phyloP scores from a whole-genome alignment of 2,888 invertebrate species.

The Agriopis aurantiaria region DNA sequence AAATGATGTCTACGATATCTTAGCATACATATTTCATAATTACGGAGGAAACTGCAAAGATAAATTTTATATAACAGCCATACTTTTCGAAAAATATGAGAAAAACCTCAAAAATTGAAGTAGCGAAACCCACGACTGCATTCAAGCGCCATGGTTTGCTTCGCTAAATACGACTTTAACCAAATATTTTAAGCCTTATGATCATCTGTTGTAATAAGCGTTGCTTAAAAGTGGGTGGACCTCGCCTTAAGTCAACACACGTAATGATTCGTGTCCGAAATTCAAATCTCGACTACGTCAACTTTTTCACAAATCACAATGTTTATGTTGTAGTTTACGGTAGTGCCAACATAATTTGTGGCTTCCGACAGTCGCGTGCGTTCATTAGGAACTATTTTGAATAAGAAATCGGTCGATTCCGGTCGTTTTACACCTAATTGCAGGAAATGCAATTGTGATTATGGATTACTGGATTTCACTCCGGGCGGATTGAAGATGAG shows the following conservation, averaged over 20 bases:
- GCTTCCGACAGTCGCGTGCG: constrained; percentile 71
- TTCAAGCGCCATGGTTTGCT: too few relatives aligned
- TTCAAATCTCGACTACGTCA: constrained; percentile 32
- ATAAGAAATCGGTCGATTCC: constrained; percentile 61
- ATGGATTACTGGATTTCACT: constrained; percentile 45
- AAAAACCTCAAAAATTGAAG: too few relatives aligned
- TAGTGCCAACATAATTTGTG: constrained; percentile 53
- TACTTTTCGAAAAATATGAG: too few relatives aligned
- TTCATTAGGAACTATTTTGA: constrained; percentile 57
- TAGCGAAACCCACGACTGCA: too few relatives aligned
- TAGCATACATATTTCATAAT: too few relatives aligned
- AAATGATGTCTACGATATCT: too few relatives aligned
- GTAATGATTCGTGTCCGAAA: constrained; percentile 35
- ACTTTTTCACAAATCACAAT: constrained; percentile 37
- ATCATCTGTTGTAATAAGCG: too few relatives aligned
- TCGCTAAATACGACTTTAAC: too few relatives aligned
- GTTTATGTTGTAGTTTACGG: constrained; percentile 43
- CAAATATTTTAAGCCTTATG: too few relatives aligned
- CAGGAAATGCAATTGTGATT: constrained; percentile 67
- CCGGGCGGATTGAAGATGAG: constrained; percentile 47
- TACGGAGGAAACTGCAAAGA: too few relatives aligned
- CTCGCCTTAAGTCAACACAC: constrained; percentile 18
- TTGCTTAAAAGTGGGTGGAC: too few relatives aligned
- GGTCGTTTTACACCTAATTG: constrained; percentile 54
- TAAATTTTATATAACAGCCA: too few relatives aligned